Evolutionary conservation across 2,797 vertebrate genomes (phyloP), one percentile per base, ranked within the genome.

Genomic region (Lutjanus argentimaculatus): DNA sequence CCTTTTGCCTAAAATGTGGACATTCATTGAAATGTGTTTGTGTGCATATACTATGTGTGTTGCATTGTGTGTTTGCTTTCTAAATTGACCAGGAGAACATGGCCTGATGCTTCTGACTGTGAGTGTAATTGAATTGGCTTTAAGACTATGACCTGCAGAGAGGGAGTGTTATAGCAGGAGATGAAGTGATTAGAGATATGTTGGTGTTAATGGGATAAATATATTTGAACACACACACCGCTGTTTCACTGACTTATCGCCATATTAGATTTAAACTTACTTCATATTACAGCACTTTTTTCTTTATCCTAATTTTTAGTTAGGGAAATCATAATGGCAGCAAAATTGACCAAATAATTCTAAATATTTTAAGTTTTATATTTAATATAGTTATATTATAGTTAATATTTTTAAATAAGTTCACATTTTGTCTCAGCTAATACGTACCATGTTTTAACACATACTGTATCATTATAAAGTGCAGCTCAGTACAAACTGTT

Each of bases 81-180:
- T n/a, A 42, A 55, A 65, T 17, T 21, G 52, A 51, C 48, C 43
- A 56, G 51, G 55, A 57, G 48, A 66, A 53, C 10, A 15, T 51
- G n/a, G 51, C 45, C 45, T 51, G 55, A 45, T 42, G 72, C 40
- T 16, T 67, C 77, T 84, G 61, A 71, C 75, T 74, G 84, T 74
- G 81, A 79, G 10, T 66, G 46, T 78, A 82, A 79, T 72, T 84
- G 64, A 76, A 80, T 69, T 69, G 64, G 69, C 72, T 76, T 67
- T 72, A 59, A 77, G 66, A 49, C 25, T 43, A 2, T 49, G 22
- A 55, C 66, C 63, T 48, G 49, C 36, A 64, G 71, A 42, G 77
- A 79, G 72, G 75, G 58, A 69, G 53, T 77, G 56, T 57, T 52
- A 10, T n/a, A 45, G 43, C 40, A 51, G 22, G 58, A 48, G 62